Evolutionary conservation across 2,797 vertebrate species (phyloP).

Genomic region (Lagothrix lagotricha): DNA sequence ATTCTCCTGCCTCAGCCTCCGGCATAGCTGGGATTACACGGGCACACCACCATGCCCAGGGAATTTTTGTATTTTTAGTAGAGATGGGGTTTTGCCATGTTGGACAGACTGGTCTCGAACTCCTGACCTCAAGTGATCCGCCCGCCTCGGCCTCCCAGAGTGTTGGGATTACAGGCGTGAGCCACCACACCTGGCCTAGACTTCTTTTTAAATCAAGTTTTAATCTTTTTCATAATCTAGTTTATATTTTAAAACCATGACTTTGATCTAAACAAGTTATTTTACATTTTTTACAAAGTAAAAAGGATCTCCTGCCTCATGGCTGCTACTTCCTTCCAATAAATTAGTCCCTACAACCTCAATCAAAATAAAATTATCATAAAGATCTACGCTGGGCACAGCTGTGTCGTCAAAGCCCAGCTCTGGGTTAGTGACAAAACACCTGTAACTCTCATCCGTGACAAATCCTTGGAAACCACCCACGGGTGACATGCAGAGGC

Average conservation of each 20-base stretch:
- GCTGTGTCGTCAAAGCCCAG: accelerated
- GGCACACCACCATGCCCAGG: background rate
- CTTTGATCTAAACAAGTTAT: background rate
- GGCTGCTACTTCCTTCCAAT: background rate
- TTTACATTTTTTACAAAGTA: background rate
- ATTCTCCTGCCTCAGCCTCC: background rate
- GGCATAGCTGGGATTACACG: background rate
- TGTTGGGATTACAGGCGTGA: background rate
- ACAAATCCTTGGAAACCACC: background rate
- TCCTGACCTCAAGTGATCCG: background rate
- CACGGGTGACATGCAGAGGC: accelerated
- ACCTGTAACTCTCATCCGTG: accelerated
- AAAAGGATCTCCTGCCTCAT: background rate
- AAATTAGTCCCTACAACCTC: background rate
- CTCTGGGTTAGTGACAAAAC: background rate
- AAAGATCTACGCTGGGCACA: background rate
- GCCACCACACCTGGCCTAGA: background rate
- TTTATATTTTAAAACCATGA: background rate
- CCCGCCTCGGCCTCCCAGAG: background rate
- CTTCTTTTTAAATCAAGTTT: background rate
- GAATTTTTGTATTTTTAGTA: background rate
- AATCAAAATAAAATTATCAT: background rate
- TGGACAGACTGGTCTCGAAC: background rate
- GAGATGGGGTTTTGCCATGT: background rate
- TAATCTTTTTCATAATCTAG: background rate